Evolutionary conservation across 2,797 vertebrate species (phyloP), one percentile per base, ranked within the genome.

Genomic region (Myiotriccus ornatus): DNA sequence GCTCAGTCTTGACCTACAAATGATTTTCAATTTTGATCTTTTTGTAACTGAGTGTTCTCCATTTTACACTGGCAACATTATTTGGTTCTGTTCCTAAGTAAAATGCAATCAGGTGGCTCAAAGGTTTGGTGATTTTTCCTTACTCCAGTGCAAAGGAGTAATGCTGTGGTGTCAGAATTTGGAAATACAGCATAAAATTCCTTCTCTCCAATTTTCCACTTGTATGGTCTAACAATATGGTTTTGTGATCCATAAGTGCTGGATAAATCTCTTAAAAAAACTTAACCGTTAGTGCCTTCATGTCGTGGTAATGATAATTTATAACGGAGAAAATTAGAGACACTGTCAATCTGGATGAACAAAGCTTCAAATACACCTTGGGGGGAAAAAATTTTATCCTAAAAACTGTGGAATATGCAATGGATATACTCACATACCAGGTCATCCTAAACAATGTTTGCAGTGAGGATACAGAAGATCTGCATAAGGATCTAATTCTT

Each of bases 161-260:
- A 30, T 70, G 7, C 17, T 59, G 24, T 64, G 37, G 24, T 53
- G 25, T 64, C 79, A 44, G 32, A 83, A 71, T 84, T 57, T 73
- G 22, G 43, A 89, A 87, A 79, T 35, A 35, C 0, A 46, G 9
- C 56, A 41, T 52, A 63, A 84, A 75, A 60, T 62, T 46, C 2
- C 12, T 82, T 84, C 4, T 84, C 8, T 68, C 19, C 9, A 37
- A 1, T 73, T 89, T 92, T 57, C 1, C 0, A 9, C 24, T 84
- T 59, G 1, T 22, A 1, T 25, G 27, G 24, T 34, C n/a, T 63
- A 65, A 67, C 32, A 7, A 37, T 28, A 32, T 0, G 0, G 3
- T 44, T 87, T 84, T 74, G n/a, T 50, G 30, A 63, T 62, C 27
- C 0, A 0, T 74, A 56, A 63, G 10, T 1, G 0, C n/a, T 79